phyloP scores from a whole-genome alignment of 2,113 vertebrate genomes.

The Pongo abelii region DNA sequence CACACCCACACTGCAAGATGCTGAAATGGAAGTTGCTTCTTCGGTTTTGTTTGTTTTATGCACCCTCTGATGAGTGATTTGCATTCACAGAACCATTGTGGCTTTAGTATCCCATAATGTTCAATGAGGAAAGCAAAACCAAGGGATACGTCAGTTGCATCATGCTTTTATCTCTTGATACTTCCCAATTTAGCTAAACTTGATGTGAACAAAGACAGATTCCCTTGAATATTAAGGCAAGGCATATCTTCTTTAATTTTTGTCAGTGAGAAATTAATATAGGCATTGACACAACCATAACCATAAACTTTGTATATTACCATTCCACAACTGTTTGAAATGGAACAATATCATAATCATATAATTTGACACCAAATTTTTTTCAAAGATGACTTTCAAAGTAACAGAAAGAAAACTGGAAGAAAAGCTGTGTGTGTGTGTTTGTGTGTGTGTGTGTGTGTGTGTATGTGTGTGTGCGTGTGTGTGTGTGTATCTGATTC shows the following conservation, averaged over 20 bases:
- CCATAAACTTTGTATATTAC: neutral
- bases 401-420: slow-evolving; percentile 3
- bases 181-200: neutral
- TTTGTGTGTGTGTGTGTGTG: neutral
- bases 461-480: neutral
- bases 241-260: neutral
- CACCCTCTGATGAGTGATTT: neutral
- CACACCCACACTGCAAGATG: no score
- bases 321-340: neutral
- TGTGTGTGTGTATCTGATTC: neutral
- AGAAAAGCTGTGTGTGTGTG: neutral
- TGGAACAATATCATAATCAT: neutral
- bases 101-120: neutral
- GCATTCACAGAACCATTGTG: neutral
- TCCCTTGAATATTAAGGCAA: neutral
- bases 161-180: neutral
- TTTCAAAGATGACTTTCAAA: neutral
- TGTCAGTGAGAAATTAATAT: neutral
- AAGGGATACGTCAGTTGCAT: neutral
- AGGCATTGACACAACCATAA: neutral
- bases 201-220: neutral
- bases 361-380: neutral
- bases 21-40: neutral
- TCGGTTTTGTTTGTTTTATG: neutral
- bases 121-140: neutral